Percentiles rank a stretch among this genome's conserved stretches.
Conservation (phyloP, 1,140 invertebrate genomes). For the Gonatopus flavifemur region DNA sequence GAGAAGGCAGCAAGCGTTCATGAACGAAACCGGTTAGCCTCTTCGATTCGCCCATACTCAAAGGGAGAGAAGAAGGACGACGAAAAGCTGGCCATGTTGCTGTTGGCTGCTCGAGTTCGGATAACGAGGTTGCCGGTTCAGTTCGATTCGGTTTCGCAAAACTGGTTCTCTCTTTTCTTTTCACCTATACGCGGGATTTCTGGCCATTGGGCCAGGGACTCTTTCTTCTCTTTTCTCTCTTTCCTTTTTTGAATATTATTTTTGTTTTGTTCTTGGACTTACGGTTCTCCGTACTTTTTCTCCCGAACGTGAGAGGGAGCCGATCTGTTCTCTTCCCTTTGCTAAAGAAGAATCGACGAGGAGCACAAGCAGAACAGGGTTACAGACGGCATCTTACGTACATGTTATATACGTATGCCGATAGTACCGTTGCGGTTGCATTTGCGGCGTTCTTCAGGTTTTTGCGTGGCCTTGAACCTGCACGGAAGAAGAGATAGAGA, state of each 20-base stretch:
- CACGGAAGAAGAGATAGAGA: slow-evolving; percentile 5
- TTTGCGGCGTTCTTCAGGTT: slow-evolving; percentile 29
- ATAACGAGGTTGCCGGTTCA: slow-evolving; percentile 34
- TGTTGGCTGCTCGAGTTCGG: slow-evolving; percentile 29
- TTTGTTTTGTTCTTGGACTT: not conserved
- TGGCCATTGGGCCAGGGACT: slow-evolving; percentile 13
- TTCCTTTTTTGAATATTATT: slow-evolving; percentile 3
- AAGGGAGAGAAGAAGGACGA: slow-evolving; percentile 18
- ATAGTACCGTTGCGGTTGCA: slow-evolving; percentile 37
- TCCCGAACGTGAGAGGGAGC: too few species aligned
- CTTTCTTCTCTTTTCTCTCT: not conserved
- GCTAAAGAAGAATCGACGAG: too few species aligned
- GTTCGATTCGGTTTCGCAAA: slow-evolving; percentile 29
- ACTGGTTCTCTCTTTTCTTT: slow-evolving; percentile 29
- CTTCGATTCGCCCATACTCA: slow-evolving; percentile 3
- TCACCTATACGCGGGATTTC: slow-evolving; percentile 18
- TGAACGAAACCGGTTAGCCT: slow-evolving; percentile 29
- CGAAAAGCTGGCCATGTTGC: too few species aligned
- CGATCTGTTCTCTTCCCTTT: too few species aligned
- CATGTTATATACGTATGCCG: slow-evolving; percentile 23
- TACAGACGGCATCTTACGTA: slow-evolving; percentile 28
- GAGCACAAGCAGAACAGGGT: slow-evolving; percentile 18
- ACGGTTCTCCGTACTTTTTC: not conserved
- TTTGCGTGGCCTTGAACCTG: slow-evolving; percentile 37
- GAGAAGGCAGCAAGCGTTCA: slow-evolving; percentile 24